A percentile compares a stretch with the other conserved stretches of the same genome.
Conservation (phyloP, 2,113 vertebrate species). For the Zosterops lateralis region DNA sequence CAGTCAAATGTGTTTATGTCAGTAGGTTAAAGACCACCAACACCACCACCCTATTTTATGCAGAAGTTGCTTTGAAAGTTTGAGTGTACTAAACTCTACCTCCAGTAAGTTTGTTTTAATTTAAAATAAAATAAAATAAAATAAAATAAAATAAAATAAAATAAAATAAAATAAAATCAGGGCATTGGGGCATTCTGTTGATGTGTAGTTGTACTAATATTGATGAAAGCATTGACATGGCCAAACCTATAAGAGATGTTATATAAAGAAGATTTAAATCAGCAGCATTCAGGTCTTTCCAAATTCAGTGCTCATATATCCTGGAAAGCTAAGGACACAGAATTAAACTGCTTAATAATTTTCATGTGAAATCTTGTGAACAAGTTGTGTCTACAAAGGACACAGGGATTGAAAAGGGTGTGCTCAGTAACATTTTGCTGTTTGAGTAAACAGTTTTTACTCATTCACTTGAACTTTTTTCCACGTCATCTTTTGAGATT, state of each 20-base stretch:
- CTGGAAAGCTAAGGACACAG: not conserved
- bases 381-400: not conserved
- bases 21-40: not conserved
- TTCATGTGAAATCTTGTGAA: not conserved
- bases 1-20: not conserved
- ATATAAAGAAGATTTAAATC: not conserved
- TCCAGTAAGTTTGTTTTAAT: not conserved
- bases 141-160: too few species aligned
- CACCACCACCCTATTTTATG: not conserved
- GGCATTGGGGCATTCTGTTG: not conserved
- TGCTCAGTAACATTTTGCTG: not conserved
- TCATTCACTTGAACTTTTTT: not conserved
- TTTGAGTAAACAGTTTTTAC: not conserved
- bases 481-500: not conserved
- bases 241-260: not conserved
- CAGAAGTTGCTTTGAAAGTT: not conserved
- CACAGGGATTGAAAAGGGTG: not conserved
- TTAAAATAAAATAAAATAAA: too few species aligned
- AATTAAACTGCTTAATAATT: not conserved
- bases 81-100: not conserved
- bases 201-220: not conserved
- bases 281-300: not conserved
- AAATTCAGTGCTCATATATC: not conserved
- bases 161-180: not conserved
- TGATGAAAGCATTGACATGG: not conserved